Percentiles rank a stretch among this genome's conserved stretches.
These are phyloP conservation scores for Physella acuta DNA, from an alignment of 1,140 invertebrate species.

Conservation along the genomic window DNA sequence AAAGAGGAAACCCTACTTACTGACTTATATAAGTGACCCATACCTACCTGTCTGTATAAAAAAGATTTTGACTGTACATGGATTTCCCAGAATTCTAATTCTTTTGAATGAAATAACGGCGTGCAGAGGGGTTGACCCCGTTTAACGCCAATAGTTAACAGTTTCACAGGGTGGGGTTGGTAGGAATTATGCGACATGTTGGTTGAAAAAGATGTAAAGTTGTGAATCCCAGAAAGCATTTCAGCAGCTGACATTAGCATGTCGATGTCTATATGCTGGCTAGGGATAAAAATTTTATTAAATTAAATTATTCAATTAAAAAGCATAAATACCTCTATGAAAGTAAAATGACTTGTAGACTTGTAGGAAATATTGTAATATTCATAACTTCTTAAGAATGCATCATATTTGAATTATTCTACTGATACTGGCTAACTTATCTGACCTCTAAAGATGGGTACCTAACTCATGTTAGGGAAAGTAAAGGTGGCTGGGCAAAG, in stretches of 20 bases:
- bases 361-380: background rate
- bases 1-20: too few relatives aligned
- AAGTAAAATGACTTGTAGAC: background rate
- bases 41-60: slow-evolving; percentile 15
- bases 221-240: slow-evolving; percentile 15
- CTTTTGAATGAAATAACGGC: background rate
- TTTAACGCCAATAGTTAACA: slow-evolving; percentile 21
- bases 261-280: background rate
- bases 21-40: too few relatives aligned
- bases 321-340: background rate
- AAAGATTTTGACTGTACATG: slow-evolving; percentile 15
- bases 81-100: slow-evolving; percentile 23
- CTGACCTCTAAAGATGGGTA: background rate
- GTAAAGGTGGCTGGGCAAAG: too few relatives aligned
- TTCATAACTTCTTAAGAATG: background rate
- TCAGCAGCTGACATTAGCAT: slow-evolving; percentile 12
- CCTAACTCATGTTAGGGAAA: too few relatives aligned
- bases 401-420: background rate
- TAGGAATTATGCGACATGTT: background rate
- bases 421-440: background rate
- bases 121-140: slow-evolving; percentile 12
- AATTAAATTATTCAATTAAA: background rate
- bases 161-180: slow-evolving; percentile 9
- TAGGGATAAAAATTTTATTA: background rate
- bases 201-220: background rate